Conservation (phyloP, 1,140 invertebrate genomes). For the Drosophila insularis region DNA sequence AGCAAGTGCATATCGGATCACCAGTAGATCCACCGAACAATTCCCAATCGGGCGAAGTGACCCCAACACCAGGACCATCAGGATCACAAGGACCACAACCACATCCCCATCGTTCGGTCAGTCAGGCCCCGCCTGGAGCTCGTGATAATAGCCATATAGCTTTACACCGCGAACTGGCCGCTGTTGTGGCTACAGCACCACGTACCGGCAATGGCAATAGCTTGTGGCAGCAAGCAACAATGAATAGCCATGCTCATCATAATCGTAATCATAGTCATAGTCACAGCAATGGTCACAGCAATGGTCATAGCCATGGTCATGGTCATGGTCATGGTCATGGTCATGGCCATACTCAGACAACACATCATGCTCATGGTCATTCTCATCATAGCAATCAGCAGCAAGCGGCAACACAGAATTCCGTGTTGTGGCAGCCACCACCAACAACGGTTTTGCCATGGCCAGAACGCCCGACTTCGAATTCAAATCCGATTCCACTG, state of each 20-base stretch:
- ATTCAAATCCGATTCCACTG: background rate
- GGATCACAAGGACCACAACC: no score
- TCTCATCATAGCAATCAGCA: background rate
- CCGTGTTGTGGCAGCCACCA: background rate
- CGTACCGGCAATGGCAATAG: background rate
- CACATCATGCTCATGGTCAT: no score
- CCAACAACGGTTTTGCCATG: background rate
- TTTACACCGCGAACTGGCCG: constrained; percentile 41
- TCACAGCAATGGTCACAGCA: background rate
- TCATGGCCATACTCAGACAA: background rate
- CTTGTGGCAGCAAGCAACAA: constrained; percentile 36
- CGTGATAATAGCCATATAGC: constrained; percentile 4
- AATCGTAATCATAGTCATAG: no score
- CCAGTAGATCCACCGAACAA: background rate
- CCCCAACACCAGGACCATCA: background rate
- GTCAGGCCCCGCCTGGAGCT: background rate
- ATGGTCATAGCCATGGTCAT: no score
- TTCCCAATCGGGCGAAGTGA: background rate
- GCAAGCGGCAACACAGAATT: background rate
- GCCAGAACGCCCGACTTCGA: background rate
- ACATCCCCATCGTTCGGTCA: background rate
- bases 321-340: background rate
- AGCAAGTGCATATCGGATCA: background rate
- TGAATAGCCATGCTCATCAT: background rate
- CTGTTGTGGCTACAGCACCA: constrained; percentile 43